Evolutionary conservation across 1,140 invertebrate species (phyloP), one percentile per base, ranked within the genome.

Genomic region (Tetragonula clypearis): DNA sequence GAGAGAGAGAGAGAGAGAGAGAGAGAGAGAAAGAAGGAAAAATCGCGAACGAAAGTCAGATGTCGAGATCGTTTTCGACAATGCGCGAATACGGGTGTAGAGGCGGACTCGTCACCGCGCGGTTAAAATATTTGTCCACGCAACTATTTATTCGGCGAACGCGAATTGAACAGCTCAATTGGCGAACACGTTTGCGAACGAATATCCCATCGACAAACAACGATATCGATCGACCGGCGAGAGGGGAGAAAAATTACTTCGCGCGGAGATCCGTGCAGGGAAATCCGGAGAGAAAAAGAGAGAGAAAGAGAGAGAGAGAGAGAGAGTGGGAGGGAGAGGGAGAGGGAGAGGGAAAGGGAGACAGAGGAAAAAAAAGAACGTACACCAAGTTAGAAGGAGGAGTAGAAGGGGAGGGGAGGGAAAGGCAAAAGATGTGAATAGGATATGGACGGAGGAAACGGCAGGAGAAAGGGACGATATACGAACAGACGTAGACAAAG

Each of bases 91-190:
- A 35, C 0, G 41, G 72, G 2, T 0, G 41, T 17, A 8, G 49
- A 3, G 35, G 21, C 0, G 14, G 11, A 23, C 60, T 72, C 56
- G 75, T 65, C 68, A 41, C 1, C 12, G 71, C 26, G 41, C 75
- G 75, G 49, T 73, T 79, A 73, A 72, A 79, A 84, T 65, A 84
- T 79, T 84, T 72, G 56, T 84, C 56, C 58, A 23, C 17, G 82
- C 11, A 35, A 66, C 68, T 84, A 79, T 84, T 84, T 84, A 79
- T 84, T 73, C 78, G 82, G 26, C n/a, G 68, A 55, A 35, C 66
- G 77, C 49, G 77, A 84, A 79, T 79, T 55, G 76, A 84, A 73
- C 82, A 55, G 82, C 58, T 79, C 82, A 30, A 79, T 79, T 23
- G 76, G 41, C 65, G 68, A 66, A 30, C 49, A 11, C 56, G 76